phyloP scores from a whole-genome alignment of 2,797 vertebrate species.

The Urosaurus nigricauda region DNA sequence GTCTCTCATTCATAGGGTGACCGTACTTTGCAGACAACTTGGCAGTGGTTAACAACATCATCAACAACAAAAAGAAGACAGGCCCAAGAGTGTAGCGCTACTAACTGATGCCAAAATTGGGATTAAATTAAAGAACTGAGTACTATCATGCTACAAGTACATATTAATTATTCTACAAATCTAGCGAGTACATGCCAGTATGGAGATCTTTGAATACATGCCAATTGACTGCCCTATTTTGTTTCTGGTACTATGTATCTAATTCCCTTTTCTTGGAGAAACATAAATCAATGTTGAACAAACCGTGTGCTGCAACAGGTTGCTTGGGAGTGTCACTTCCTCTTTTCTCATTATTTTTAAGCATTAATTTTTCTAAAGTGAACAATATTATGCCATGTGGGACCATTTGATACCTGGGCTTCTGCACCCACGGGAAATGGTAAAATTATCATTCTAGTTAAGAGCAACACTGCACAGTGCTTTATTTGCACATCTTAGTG shows the following conservation, averaged over 20 bases:
- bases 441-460: neutral
- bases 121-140: neutral
- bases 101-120: too few relatives aligned
- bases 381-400: neutral
- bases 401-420: neutral
- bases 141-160: neutral
- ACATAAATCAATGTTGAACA: neutral
- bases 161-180: neutral
- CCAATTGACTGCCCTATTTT: neutral
- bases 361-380: neutral
- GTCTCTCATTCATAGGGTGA: too few relatives aligned
- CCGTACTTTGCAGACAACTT: too few relatives aligned
- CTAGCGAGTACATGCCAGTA: neutral
- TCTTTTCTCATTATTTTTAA: neutral
- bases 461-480: neutral
- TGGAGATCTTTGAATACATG: neutral
- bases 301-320: neutral
- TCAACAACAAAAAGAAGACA: too few relatives aligned
- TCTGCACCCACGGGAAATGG: neutral
- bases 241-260: neutral
- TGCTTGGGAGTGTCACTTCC: neutral
- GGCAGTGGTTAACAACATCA: too few relatives aligned
- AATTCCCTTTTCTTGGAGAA: neutral
- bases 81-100: neutral
- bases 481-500: too few relatives aligned